phyloP scores from a whole-genome alignment of 2,113 vertebrate species.

The Lanius ludovicianus region DNA sequence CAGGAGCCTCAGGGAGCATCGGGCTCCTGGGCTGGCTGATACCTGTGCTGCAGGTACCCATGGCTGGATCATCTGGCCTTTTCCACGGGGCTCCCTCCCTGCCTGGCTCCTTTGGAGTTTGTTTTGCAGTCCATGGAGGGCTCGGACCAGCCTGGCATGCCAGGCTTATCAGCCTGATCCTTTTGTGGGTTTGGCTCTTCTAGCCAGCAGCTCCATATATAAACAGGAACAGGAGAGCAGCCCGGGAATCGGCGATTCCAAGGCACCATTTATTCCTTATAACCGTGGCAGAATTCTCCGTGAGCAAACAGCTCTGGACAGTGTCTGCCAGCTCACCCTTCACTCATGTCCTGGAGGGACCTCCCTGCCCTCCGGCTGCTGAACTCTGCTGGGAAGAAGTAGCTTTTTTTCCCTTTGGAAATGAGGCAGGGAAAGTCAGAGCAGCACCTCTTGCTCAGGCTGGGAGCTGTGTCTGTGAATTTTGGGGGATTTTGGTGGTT shows the following conservation, averaged over 20 bases:
- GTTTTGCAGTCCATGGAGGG: background rate
- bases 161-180: conserved; percentile 40
- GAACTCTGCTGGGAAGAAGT: background rate
- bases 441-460: background rate
- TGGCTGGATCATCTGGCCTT: background rate
- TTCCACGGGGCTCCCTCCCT: background rate
- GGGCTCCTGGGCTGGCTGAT: background rate
- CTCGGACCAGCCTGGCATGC: background rate
- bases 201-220: background rate
- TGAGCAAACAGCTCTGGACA: conserved; percentile 32
- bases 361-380: background rate
- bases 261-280: background rate
- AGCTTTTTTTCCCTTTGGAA: background rate
- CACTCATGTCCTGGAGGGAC: background rate
- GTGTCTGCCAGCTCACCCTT: conserved; percentile 13
- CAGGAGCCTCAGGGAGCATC: background rate
- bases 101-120: background rate
- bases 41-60: background rate
- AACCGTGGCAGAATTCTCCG: background rate
- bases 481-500: background rate
- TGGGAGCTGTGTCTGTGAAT: background rate
- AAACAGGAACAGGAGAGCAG: background rate
- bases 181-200: conserved; percentile 1
- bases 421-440: background rate
- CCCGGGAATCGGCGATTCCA: background rate